phyloP scores from a whole-genome alignment of 2,888 invertebrate species.

The Aphodius granarius region DNA sequence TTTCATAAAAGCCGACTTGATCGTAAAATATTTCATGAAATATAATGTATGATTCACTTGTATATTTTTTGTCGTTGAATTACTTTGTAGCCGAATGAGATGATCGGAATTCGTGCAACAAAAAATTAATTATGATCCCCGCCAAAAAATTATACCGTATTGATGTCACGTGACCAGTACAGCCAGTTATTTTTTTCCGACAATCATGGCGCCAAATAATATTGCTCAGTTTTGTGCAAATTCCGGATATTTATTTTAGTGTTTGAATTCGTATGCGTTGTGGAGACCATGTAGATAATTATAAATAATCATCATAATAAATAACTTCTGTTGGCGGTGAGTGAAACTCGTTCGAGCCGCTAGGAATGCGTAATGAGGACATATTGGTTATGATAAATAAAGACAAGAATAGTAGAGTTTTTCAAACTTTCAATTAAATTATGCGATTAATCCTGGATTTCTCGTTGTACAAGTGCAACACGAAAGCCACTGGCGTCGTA shows the following conservation, averaged over 20 bases:
- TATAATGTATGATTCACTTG: neutral
- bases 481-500: slow-evolving; percentile 9
- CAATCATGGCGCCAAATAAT: slow-evolving; percentile 62
- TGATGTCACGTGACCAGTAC: slow-evolving; percentile 57
- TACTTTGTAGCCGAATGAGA: neutral
- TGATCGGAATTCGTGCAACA: slow-evolving; percentile 7
- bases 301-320: slow-evolving; percentile 11
- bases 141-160: slow-evolving; percentile 45
- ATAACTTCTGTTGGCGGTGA: slow-evolving; percentile 38
- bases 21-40: neutral
- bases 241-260: slow-evolving; percentile 33
- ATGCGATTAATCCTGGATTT: slow-evolving; percentile 10
- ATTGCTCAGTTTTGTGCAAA: slow-evolving; percentile 54
- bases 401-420: slow-evolving; percentile 40
- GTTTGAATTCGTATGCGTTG: slow-evolving; percentile 28
- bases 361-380: slow-evolving; percentile 59
- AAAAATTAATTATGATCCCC: slow-evolving; percentile 34
- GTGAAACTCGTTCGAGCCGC: slow-evolving; percentile 46
- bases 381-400: slow-evolving; percentile 58
- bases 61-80: neutral
- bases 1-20: slow-evolving; percentile 6
- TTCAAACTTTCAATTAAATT: slow-evolving; percentile 25
- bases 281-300: neutral
- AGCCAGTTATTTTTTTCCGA: slow-evolving; percentile 58
- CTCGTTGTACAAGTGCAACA: slow-evolving; percentile 6